Base-by-base conservation (phyloP, 2,113 vertebrate species). In the Malurus cyaneus region DNA sequence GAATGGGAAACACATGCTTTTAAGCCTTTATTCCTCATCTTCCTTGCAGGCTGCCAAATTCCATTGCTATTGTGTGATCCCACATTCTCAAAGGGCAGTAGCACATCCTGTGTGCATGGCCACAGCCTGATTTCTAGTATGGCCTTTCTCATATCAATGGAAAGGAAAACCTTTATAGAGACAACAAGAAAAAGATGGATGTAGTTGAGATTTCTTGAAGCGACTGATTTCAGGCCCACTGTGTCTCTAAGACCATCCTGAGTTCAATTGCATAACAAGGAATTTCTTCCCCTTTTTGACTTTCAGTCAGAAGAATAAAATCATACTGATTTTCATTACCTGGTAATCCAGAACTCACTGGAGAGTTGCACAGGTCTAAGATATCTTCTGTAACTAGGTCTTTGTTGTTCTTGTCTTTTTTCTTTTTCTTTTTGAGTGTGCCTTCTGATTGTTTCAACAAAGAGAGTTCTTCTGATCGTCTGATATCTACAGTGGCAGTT, bases 381-480 rank as follows among this genome's bases (percentile, higher is more conserved):
- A 99, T 79, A 61, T 99, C 99, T 57, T 99, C 98, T 54, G 96
- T 94, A 36, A 93, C 14, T 8, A 97, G 73, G 41, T 98, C 97
- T 49, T 98, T 98, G 83, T 89, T 97, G 50, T 94, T 98, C 94
- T 99, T 99, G 17, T 99, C 98, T 97, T 98, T 99, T 93, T 98
- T 99, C 96, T 99, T 99, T 96, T 99, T 99, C 97, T 99, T 99
- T 97, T 98, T 99, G n/a, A 97, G 97, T 18, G 73, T 95, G 60
- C 98, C 98, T 88, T 98, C 98, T 24, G 97, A 92, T 74, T 96
- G 98, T 94, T 97, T 99, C 91, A 99, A 94, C 76, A 99, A 96
- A 36, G 99, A 99, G 64, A 99, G 98, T 82, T 99, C 99, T 97
- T 99, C 99, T 80, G 99, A 64, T 95, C 98, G 97, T 85, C 99